A percentile compares a stretch with the other conserved stretches of the same genome.
Evolutionary conservation across 2,113 vertebrate genomes (phyloP).

Genomic region (Brachypteracias leptosomus): DNA sequence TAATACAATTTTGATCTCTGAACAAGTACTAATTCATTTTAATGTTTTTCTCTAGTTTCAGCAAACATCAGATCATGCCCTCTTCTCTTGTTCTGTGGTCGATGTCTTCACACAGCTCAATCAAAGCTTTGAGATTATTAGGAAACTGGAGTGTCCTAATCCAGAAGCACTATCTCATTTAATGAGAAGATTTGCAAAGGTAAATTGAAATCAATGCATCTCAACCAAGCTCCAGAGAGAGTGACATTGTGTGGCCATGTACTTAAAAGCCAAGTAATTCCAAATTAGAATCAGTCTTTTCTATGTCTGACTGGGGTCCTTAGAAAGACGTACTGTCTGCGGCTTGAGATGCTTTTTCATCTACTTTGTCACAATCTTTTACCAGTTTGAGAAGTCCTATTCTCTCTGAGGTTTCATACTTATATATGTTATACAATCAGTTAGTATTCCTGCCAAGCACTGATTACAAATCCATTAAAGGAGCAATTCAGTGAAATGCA

Average conservation of each 20-base stretch:
- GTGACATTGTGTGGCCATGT: neutral
- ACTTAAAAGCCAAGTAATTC: neutral
- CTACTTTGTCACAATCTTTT: neutral
- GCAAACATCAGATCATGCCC: slow-evolving; percentile 96
- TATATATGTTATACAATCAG: neutral
- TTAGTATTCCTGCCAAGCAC: neutral
- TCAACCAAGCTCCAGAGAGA: neutral
- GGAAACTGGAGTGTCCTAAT: slow-evolving; percentile 97
- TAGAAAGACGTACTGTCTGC: neutral
- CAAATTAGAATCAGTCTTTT: neutral
- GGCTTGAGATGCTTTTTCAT: neutral
- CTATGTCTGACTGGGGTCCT: neutral
- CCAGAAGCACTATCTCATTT: slow-evolving; percentile 95
- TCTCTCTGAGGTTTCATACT: neutral
- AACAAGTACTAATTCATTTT: neutral
- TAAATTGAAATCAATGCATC: slow-evolving; percentile 53
- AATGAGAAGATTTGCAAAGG: slow-evolving; percentile 98
- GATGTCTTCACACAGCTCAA: slow-evolving; percentile 98
- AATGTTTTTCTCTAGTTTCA: slow-evolving; percentile 83
- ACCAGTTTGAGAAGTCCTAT: neutral
- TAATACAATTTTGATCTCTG: neutral
- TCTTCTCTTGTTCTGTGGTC: slow-evolving; percentile 98
- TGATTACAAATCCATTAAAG: neutral
- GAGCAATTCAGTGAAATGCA: neutral
- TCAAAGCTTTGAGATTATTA: slow-evolving; percentile 98